These are phyloP conservation scores for Pseudococcus viburni DNA, from an alignment of 2,888 invertebrate species.

Conservation along the genomic window DNA sequence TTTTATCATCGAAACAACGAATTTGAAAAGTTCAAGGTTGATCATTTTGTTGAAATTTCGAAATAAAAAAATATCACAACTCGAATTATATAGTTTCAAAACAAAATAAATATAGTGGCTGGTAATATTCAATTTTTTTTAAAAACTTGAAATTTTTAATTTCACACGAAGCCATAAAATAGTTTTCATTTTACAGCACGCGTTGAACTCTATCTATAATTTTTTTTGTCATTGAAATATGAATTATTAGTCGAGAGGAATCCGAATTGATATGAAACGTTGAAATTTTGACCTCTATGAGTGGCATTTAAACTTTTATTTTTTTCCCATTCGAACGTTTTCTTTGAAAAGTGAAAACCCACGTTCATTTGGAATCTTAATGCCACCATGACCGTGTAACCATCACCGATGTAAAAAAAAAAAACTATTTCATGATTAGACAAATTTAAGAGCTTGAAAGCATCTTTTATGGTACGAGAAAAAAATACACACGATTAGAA, in stretches of 20 bases:
- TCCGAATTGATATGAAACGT: background rate
- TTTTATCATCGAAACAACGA: background rate
- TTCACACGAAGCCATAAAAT: background rate
- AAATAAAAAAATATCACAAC: background rate
- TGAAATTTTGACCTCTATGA: background rate
- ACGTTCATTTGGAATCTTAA: background rate
- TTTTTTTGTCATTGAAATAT: background rate
- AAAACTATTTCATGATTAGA: background rate
- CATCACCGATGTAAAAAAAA: background rate
- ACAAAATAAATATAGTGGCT: background rate
- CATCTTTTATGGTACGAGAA: background rate
- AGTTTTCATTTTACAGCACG: background rate
- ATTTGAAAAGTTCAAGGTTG: background rate
- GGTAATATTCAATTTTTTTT: background rate
- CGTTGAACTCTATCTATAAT: background rate
- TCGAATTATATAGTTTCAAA: background rate
- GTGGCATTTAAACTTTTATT: background rate
- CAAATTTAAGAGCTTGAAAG: constrained; percentile 22
- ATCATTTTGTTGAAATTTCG: background rate
- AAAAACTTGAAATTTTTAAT: background rate
- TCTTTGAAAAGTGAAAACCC: background rate
- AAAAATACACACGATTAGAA: constrained; percentile 36
- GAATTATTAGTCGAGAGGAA: background rate
- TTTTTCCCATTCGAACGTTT: background rate
- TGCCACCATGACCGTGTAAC: background rate